Conservation (phyloP, 2,888 invertebrate genomes). For the Euzophera pinguis region DNA sequence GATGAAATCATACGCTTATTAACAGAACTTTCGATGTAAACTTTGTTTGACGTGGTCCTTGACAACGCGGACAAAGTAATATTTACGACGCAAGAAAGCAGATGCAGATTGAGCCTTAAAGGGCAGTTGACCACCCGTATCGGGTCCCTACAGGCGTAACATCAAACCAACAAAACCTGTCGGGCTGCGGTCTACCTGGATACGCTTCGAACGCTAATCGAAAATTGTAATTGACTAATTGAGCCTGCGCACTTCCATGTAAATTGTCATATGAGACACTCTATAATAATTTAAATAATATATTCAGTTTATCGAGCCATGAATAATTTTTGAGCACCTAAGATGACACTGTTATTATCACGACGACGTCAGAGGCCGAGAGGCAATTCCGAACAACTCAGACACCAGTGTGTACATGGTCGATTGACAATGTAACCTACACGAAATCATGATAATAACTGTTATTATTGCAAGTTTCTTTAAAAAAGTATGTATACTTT, state of each 20-base stretch:
- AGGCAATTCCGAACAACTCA: too few species aligned
- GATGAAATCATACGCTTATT: not conserved
- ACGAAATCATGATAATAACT: too few species aligned
- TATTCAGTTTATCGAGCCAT: not conserved
- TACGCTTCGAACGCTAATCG: conserved; percentile 54
- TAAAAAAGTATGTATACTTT: too few species aligned
- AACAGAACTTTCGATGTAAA: not conserved
- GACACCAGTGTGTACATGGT: too few species aligned
- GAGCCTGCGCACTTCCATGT: conserved; percentile 21
- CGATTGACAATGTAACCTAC: too few species aligned
- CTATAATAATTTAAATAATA: conserved; percentile 1
- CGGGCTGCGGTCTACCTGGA: conserved; percentile 38
- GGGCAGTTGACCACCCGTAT: conserved; percentile 55
- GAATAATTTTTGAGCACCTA: too few species aligned
- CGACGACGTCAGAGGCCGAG: too few species aligned
- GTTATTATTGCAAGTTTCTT: too few species aligned
- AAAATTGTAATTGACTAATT: conserved; percentile 68
- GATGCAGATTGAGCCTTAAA: conserved; percentile 34
- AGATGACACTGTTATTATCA: too few species aligned
- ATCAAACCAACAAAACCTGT: conserved; percentile 59
- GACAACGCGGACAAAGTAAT: not conserved
- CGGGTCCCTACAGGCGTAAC: conserved; percentile 34
- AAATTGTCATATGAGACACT: not conserved
- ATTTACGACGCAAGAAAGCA: conserved; percentile 19
- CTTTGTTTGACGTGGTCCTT: not conserved